A percentile compares a stretch with the other conserved stretches of the same genome.
phyloP scores from a whole-genome alignment of 1,140 invertebrate genomes.

The Drosophila kohkoa region DNA sequence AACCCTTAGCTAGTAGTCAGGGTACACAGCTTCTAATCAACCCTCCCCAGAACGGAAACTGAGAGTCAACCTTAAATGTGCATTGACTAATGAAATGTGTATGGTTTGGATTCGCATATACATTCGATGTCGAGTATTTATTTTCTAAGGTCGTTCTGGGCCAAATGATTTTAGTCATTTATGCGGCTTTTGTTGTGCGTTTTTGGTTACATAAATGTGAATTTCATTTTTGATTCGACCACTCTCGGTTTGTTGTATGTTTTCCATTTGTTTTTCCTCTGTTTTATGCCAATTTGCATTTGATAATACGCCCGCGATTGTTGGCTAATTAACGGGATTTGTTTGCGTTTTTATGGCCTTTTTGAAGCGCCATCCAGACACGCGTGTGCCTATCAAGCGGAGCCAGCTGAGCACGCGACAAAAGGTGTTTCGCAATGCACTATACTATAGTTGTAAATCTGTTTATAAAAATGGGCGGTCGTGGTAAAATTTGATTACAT shows the following conservation, averaged over 20 bases:
- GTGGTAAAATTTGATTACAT: neutral
- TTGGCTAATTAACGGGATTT: slow-evolving; percentile 73
- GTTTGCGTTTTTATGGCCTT: slow-evolving; percentile 64
- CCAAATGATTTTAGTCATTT: slow-evolving; percentile 77
- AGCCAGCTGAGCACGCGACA: slow-evolving; percentile 6
- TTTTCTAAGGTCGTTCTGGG: slow-evolving; percentile 74
- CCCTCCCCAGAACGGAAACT: neutral
- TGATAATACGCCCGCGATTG: slow-evolving; percentile 75
- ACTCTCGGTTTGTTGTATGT: slow-evolving; percentile 28
- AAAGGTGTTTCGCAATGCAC: neutral
- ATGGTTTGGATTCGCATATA: slow-evolving; percentile 1
- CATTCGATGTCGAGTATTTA: slow-evolving; percentile 34
- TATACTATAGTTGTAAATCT: neutral
- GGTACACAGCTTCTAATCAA: slow-evolving; percentile 1
- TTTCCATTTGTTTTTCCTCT: slow-evolving; percentile 25
- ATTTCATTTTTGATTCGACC: slow-evolving; percentile 29
- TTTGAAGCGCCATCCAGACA: slow-evolving; percentile 10
- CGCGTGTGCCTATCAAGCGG: slow-evolving; percentile 12
- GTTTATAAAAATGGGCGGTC: neutral
- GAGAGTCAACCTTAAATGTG: slow-evolving; percentile 43
- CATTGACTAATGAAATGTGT: slow-evolving; percentile 74
- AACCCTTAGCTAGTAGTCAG: slow-evolving; percentile 16
- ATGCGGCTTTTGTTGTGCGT: slow-evolving; percentile 57
- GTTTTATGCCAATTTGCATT: slow-evolving; percentile 70
- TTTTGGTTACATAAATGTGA: slow-evolving; percentile 58